phyloP scores from a whole-genome alignment of 2,113 vertebrate species.

The Phodopus roborovskii region DNA sequence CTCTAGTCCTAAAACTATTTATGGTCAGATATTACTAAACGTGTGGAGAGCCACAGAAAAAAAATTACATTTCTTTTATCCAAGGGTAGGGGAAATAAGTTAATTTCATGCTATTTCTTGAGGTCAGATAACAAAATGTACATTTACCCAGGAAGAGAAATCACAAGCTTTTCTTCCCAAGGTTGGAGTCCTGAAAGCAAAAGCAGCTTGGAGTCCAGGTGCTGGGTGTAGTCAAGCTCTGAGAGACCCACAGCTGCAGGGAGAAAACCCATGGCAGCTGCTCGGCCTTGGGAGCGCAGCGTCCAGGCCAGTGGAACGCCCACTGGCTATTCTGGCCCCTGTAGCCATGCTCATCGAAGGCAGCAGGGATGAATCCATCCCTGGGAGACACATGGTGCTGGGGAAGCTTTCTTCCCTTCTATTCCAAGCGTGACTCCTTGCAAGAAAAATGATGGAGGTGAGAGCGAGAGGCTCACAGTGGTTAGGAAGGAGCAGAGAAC shows the following conservation, averaged over 20 bases:
- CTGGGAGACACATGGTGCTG: slow-evolving; percentile 15
- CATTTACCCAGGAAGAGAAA: slow-evolving; percentile 74
- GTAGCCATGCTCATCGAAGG: slow-evolving; percentile 73
- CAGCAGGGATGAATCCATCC: slow-evolving; percentile 7
- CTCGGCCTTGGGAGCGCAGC: neutral
- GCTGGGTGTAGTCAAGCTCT: slow-evolving; percentile 63
- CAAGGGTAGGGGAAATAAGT: slow-evolving; percentile 77
- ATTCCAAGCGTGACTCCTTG: neutral
- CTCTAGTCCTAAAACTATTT: slow-evolving; percentile 79
- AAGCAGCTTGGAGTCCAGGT: slow-evolving; percentile 55
- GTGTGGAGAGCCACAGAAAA: slow-evolving; percentile 77
- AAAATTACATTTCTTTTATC: slow-evolving; percentile 82
- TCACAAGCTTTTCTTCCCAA: slow-evolving; percentile 63
- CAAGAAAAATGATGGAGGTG: neutral
- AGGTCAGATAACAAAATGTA: slow-evolving; percentile 79
- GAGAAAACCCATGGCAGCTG: neutral
- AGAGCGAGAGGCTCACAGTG: rapidly evolving
- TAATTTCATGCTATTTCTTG: slow-evolving; percentile 80
- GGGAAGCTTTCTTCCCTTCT: slow-evolving; percentile 60
- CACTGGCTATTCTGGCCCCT: slow-evolving; percentile 64
- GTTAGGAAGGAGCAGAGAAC: neutral
- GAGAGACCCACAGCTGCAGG: neutral
- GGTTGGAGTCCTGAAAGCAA: slow-evolving; percentile 70
- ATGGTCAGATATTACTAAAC: slow-evolving; percentile 79
- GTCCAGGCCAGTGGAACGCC: slow-evolving; percentile 3